Conservation (phyloP, 2,888 invertebrate species). For the Coecobrya sp. region DNA sequence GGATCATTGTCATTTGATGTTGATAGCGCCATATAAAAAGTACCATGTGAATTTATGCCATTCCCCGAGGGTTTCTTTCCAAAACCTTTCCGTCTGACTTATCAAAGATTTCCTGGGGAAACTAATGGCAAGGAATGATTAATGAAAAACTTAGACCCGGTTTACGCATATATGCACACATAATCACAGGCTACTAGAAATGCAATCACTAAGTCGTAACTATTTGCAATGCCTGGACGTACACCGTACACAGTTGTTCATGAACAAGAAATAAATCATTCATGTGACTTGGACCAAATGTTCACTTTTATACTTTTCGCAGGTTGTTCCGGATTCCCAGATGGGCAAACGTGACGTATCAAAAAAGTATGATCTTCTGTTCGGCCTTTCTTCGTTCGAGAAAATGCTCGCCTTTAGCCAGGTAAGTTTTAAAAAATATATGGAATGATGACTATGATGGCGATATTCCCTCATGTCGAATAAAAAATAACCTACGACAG, state of each 20-base stretch:
- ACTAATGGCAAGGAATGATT: slow-evolving; percentile 80
- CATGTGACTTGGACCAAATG: slow-evolving; percentile 75
- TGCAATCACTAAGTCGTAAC: not conserved
- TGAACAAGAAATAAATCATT: slow-evolving; percentile 74
- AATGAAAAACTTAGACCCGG: slow-evolving; percentile 76
- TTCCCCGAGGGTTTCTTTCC: slow-evolving; percentile 35
- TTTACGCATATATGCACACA: slow-evolving; percentile 64
- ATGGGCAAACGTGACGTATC: slow-evolving; percentile 86
- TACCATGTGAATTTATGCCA: slow-evolving; percentile 53
- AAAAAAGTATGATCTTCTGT: slow-evolving; percentile 86
- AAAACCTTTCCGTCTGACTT: slow-evolving; percentile 68
- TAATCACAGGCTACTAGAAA: slow-evolving; percentile 47
- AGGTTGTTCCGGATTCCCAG: slow-evolving; percentile 80
- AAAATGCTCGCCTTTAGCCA: slow-evolving; percentile 85
- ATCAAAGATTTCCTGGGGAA: slow-evolving; percentile 62
- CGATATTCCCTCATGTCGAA: slow-evolving; percentile 59
- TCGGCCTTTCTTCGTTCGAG: slow-evolving; percentile 86
- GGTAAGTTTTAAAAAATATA: slow-evolving; percentile 80
- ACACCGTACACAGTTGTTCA: not conserved
- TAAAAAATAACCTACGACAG: slow-evolving; percentile 66
- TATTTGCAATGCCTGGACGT: not conserved
- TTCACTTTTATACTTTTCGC: slow-evolving; percentile 57
- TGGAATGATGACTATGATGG: not conserved
- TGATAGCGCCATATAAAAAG: not conserved
- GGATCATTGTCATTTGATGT: slow-evolving; percentile 63